Percentiles rank a stretch among this genome's conserved stretches.
These are phyloP conservation scores for Chymomyza caudatula DNA, from an alignment of 2,888 invertebrate species.

Conservation along the genomic window DNA sequence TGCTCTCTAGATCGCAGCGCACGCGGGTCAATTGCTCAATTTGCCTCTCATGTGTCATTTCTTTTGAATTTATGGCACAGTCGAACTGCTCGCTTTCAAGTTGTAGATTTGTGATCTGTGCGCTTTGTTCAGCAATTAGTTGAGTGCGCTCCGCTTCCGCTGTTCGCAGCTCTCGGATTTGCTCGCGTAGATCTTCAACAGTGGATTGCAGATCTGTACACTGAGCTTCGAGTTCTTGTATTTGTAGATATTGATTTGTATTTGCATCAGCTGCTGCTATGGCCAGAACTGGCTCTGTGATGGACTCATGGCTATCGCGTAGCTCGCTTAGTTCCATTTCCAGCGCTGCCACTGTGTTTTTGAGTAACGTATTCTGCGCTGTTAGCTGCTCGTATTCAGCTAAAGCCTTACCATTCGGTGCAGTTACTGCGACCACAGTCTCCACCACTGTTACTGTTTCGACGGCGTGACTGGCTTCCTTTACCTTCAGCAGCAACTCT, in stretches of 20 bases:
- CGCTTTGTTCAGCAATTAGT: slow-evolving; percentile 76
- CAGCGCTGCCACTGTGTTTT: slow-evolving; percentile 58
- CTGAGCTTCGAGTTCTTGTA: slow-evolving; percentile 15
- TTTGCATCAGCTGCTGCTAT: slow-evolving; percentile 18
- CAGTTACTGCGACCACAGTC: slow-evolving; percentile 73
- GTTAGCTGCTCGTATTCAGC: slow-evolving; percentile 74
- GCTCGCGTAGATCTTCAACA: slow-evolving; percentile 27
- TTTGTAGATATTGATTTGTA: neutral
- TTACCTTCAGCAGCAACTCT: slow-evolving; percentile 73
- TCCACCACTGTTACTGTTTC: slow-evolving; percentile 72
- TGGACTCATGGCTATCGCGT: slow-evolving; percentile 67
- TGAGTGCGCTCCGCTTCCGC: slow-evolving; percentile 79
- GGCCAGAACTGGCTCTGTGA: slow-evolving; percentile 26
- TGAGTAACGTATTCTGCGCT: slow-evolving; percentile 71
- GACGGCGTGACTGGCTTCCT: slow-evolving; percentile 70
- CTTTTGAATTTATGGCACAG: slow-evolving; percentile 60
- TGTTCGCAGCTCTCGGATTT: neutral
- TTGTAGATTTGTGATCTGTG: slow-evolving; percentile 69
- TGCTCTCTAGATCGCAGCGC: slow-evolving; percentile 65
- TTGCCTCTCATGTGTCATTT: slow-evolving; percentile 72
- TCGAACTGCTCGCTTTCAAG: slow-evolving; percentile 56
- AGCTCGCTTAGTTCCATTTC: slow-evolving; percentile 55
- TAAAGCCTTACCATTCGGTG: slow-evolving; percentile 73
- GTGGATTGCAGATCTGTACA: slow-evolving; percentile 3
- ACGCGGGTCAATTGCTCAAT: slow-evolving; percentile 65